A percentile compares a stretch with the other conserved stretches of the same genome.
Evolutionary conservation across 2,888 invertebrate species (phyloP).

Genomic region (Noctua comes): DNA sequence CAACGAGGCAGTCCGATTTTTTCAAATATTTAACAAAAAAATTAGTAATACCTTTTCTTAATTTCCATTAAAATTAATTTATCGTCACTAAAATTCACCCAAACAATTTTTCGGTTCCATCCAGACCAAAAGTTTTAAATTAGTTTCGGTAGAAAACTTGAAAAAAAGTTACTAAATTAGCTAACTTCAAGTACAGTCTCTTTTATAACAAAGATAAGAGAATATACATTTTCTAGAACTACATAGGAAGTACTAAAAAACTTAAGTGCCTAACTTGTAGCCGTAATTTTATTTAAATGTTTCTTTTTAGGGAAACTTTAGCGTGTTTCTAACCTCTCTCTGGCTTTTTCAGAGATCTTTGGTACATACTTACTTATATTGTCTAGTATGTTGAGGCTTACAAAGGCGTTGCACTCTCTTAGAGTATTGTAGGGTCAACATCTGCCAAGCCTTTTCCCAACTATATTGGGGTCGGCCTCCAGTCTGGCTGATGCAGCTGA

Average conservation of each 20-base stretch:
- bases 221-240: constrained; percentile 55
- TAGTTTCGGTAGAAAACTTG: constrained; percentile 46
- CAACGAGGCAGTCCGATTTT: no score
- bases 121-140: constrained; percentile 56
- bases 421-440: not conserved
- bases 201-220: constrained; percentile 58
- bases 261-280: constrained; percentile 55
- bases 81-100: constrained; percentile 20
- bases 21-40: not conserved
- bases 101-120: constrained; percentile 36
- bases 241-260: constrained; percentile 54
- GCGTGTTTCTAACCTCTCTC: constrained; percentile 11
- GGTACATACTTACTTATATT: not conserved
- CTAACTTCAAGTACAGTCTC: constrained; percentile 57
- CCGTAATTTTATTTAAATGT: constrained; percentile 51
- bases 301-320: constrained; percentile 32
- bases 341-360: not conserved
- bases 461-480: no score
- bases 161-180: constrained; percentile 62
- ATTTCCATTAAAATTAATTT: constrained; percentile 37
- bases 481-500: no score
- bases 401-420: not conserved
- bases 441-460: no score
- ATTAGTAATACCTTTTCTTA: not conserved
- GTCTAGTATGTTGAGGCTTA: not conserved